Conservation (phyloP, 2,888 invertebrate species). For the Euplexia lucipara region DNA sequence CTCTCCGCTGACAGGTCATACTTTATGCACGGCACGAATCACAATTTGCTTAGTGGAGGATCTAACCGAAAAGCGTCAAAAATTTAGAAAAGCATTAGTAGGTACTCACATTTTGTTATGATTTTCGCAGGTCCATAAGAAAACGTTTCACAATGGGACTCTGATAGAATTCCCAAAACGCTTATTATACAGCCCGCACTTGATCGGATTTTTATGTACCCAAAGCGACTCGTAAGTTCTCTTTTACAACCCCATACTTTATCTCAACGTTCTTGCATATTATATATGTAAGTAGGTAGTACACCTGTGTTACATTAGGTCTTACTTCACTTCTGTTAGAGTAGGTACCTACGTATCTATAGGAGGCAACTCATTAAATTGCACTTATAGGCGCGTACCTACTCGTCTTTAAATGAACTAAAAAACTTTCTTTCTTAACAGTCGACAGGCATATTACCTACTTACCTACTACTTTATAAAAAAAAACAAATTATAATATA, state of each 20-base stretch:
- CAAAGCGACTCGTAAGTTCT: constrained; percentile 32
- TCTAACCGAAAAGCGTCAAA: neutral
- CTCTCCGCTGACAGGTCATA: too few relatives aligned
- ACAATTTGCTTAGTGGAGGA: too few relatives aligned
- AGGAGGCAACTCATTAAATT: too few relatives aligned
- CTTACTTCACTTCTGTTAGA: neutral
- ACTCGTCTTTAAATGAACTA: too few relatives aligned
- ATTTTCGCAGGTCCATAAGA: constrained; percentile 11
- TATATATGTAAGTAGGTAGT: neutral
- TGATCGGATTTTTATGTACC: constrained; percentile 48
- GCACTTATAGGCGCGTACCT: too few relatives aligned
- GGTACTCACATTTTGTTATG: neutral
- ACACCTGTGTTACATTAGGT: neutral
- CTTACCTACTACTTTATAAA: too few relatives aligned
- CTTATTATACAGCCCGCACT: constrained; percentile 42
- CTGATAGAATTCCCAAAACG: constrained; percentile 24
- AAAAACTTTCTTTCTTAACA: too few relatives aligned
- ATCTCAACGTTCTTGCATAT: constrained; percentile 5
- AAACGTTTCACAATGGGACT: constrained; percentile 16
- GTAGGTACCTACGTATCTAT: too few relatives aligned
- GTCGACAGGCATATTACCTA: too few relatives aligned
- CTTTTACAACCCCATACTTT: constrained; percentile 14
- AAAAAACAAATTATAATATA: too few relatives aligned
- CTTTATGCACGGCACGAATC: too few relatives aligned
- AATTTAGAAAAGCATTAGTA: too few relatives aligned